A percentile compares a stretch with the other conserved stretches of the same genome.
Conservation (phyloP, 2,797 vertebrate genomes). For the Rhynchonycteris naso region DNA sequence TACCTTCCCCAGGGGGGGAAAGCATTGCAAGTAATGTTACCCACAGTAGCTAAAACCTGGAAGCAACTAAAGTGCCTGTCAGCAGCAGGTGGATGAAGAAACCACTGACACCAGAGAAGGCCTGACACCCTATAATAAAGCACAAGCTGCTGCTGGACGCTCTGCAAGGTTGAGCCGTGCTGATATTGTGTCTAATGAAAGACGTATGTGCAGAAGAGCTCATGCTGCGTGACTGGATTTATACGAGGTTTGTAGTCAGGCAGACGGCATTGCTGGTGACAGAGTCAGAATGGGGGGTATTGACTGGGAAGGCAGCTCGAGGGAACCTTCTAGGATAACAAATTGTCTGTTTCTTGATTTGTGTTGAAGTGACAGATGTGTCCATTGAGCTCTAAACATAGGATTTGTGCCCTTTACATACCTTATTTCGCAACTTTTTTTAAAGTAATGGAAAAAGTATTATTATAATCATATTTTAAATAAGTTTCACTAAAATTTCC, state of each 20-base stretch:
- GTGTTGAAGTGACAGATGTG: too few species aligned
- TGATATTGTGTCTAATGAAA: rapidly evolving
- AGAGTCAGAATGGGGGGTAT: background rate
- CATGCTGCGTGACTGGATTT: rapidly evolving
- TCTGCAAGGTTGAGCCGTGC: background rate
- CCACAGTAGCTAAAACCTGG: background rate
- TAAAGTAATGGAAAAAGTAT: background rate
- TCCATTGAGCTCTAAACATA: background rate
- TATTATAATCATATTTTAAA: background rate
- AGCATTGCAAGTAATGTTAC: background rate
- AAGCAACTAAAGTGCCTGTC: too few species aligned
- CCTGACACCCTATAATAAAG: background rate
- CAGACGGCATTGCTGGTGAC: background rate
- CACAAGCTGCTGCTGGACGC: background rate
- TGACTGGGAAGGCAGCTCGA: background rate
- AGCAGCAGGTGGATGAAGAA: background rate
- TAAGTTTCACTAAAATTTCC: background rate
- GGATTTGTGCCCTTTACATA: background rate
- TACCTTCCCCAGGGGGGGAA: background rate
- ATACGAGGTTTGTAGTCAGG: background rate
- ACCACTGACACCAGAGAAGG: rapidly evolving
- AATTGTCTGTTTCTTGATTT: background rate
- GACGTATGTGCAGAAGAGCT: rapidly evolving
- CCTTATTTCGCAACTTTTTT: background rate
- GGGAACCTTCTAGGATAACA: background rate